Evolutionary conservation across 2,797 vertebrate species (phyloP).

Genomic region (Fratercula arctica): DNA sequence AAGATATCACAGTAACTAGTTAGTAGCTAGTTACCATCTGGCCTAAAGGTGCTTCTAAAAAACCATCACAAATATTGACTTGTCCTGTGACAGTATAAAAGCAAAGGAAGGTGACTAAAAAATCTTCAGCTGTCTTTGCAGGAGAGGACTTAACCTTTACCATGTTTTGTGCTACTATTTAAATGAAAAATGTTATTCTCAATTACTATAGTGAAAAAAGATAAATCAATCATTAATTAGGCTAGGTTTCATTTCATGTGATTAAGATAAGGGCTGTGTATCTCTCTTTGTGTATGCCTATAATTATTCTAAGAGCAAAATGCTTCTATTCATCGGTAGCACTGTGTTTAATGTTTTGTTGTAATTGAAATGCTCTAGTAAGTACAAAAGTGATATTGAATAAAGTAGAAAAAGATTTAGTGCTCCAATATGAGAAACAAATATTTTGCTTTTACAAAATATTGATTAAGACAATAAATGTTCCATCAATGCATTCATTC

Average conservation of each 20-base stretch:
- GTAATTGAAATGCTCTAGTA: neutral
- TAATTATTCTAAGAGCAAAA: neutral
- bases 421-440: neutral
- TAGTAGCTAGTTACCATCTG: neutral
- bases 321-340: neutral
- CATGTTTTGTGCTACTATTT: neutral
- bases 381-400: neutral
- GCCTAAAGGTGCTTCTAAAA: neutral
- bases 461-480: neutral
- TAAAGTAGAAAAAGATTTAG: neutral
- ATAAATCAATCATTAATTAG: neutral
- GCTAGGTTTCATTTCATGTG: neutral
- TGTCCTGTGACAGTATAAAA: neutral
- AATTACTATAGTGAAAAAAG: neutral
- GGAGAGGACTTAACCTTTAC: neutral
- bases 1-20: neutral
- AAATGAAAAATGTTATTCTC: neutral
- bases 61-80: neutral
- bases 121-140: neutral
- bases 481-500: neutral
- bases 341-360: neutral
- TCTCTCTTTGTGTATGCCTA: neutral
- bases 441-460: neutral
- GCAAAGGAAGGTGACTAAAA: neutral
- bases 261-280: neutral